phyloP scores from a whole-genome alignment of 2,113 vertebrate genomes.

The Glaucomys volans region DNA sequence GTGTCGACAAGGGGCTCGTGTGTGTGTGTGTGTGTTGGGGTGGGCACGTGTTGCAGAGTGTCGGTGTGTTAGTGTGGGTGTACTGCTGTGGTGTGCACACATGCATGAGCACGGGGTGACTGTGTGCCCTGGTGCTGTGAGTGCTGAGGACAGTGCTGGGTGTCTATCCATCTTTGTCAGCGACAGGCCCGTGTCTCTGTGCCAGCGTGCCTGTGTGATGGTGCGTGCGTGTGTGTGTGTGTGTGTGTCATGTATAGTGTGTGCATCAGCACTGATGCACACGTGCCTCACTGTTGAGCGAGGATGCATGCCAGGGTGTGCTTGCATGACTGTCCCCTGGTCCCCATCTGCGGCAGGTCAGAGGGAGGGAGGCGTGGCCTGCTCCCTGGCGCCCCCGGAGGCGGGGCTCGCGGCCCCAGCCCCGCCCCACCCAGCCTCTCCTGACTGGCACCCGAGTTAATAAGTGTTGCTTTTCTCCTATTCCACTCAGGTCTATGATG shows the following conservation, averaged over 20 bases:
- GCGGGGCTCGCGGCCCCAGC: background rate
- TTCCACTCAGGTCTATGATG: slow-evolving; percentile 75
- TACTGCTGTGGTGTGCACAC: background rate
- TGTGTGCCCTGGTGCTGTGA: background rate
- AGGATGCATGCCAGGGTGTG: background rate
- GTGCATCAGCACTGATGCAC: background rate
- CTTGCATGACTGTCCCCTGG: too few relatives aligned
- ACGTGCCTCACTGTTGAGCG: background rate
- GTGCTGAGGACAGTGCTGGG: background rate
- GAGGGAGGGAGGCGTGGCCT: background rate
- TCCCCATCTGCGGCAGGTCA: too few relatives aligned
- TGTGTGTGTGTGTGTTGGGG: too few relatives aligned
- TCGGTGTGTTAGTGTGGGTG: background rate
- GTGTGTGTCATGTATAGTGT: too few relatives aligned
- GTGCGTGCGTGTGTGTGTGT: too few relatives aligned
- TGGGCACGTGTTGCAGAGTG: background rate
- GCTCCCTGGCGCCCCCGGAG: background rate
- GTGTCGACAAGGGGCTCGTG: rapidly evolving
- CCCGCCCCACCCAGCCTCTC: background rate
- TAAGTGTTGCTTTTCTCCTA: slow-evolving; percentile 79
- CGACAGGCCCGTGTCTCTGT: background rate
- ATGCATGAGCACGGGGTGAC: background rate
- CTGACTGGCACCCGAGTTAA: slow-evolving; percentile 84
- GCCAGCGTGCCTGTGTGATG: background rate
- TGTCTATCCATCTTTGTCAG: background rate